A percentile compares a stretch with the other conserved stretches of the same genome.
Evolutionary conservation across 1,140 invertebrate genomes (phyloP).

Genomic region (Oedothorax gibbosus): DNA sequence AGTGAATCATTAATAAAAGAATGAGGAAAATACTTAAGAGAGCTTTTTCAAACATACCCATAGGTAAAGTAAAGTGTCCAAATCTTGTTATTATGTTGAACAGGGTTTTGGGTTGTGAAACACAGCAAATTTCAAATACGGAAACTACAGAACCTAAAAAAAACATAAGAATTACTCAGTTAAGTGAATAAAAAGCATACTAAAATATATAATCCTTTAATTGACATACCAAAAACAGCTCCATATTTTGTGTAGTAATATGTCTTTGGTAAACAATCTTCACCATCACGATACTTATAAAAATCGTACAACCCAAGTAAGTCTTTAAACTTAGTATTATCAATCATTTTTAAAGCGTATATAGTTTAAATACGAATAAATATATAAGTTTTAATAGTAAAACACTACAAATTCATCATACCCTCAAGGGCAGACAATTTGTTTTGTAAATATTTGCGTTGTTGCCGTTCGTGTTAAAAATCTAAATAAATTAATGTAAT

Average conservation of each 20-base stretch:
- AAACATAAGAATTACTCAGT: not conserved
- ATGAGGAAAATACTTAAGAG: not conserved
- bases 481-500: not conserved
- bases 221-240: conserved; percentile 12
- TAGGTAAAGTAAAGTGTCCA: conserved; percentile 38
- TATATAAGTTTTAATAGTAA: not conserved
- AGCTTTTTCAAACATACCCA: conserved; percentile 18
- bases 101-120: conserved; percentile 34
- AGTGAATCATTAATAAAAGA: not conserved
- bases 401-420: not conserved
- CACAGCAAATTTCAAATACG: conserved; percentile 7
- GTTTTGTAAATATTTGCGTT: not conserved
- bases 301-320: conserved; percentile 18
- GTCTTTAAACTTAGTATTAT: not conserved
- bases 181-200: not conserved
- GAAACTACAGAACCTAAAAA: conserved; percentile 40
- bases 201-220: not conserved
- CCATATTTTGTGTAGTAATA: conserved; percentile 48
- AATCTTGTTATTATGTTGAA: conserved; percentile 3
- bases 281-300: conserved; percentile 26
- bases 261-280: conserved; percentile 39
- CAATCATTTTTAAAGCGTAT: not conserved
- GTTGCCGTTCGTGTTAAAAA: not conserved
- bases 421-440: not conserved
- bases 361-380: not conserved